Percentiles rank a stretch among this genome's conserved stretches.
These are phyloP conservation scores for Ormia ochracea DNA, from an alignment of 2,888 invertebrate species.

Conservation along the genomic window DNA sequence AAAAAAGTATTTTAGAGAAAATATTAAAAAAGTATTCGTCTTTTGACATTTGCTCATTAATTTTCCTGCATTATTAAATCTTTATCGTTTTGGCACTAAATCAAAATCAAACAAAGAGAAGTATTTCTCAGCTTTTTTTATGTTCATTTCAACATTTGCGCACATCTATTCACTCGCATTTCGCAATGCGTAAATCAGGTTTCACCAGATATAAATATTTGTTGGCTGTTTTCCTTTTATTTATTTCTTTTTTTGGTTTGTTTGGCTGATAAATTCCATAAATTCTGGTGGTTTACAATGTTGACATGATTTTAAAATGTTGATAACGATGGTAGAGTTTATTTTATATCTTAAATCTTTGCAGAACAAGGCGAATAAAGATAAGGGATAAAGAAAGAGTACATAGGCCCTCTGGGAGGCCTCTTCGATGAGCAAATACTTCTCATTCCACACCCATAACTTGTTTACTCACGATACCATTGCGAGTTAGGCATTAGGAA, in stretches of 20 bases:
- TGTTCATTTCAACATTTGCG: background rate
- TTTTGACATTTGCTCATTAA: constrained; percentile 69
- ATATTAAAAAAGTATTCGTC: constrained; percentile 57
- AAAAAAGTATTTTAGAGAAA: background rate
- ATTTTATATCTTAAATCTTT: background rate
- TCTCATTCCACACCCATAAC: too few species aligned
- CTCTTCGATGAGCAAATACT: too few species aligned
- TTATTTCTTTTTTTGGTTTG: background rate
- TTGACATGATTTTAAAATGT: constrained; percentile 52
- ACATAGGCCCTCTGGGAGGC: too few species aligned
- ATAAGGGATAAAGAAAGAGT: too few species aligned
- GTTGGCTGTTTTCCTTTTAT: background rate
- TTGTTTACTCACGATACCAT: too few species aligned
- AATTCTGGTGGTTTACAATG: constrained; percentile 42
- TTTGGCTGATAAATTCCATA: constrained; percentile 31
- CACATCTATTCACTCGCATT: background rate
- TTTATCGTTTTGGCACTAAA: constrained; percentile 63
- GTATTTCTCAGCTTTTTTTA: background rate
- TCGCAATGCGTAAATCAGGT: constrained; percentile 51
- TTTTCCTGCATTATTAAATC: constrained; percentile 66
- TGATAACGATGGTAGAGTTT: constrained; percentile 58
- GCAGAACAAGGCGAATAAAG: too few species aligned
- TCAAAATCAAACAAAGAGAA: constrained; percentile 43
- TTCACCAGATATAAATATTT: constrained; percentile 25
- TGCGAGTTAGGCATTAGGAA: too few species aligned